These are phyloP conservation scores for Microtus richardsoni DNA, from an alignment of 2,113 vertebrate genomes.

Conservation along the genomic window DNA sequence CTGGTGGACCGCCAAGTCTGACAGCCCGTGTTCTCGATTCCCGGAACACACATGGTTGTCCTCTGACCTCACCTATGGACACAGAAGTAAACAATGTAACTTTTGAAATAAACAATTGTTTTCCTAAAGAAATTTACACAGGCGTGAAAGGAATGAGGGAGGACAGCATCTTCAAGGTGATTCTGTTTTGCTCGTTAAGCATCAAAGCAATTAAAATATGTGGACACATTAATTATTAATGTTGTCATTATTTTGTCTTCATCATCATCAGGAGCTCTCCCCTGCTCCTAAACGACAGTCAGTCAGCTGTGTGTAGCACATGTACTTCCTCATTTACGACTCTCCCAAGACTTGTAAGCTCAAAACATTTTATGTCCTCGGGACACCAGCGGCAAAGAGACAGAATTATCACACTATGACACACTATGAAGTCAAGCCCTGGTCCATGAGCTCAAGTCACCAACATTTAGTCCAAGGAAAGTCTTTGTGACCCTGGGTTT, in stretches of 20 bases:
- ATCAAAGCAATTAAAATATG: neutral
- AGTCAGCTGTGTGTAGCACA: neutral
- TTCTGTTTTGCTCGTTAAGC: neutral
- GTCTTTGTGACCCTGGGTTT: neutral
- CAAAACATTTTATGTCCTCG: neutral
- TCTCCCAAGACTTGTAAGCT: neutral
- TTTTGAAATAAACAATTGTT: neutral
- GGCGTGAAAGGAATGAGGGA: neutral
- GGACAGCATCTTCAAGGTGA: neutral
- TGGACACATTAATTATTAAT: neutral
- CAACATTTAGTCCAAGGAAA: neutral
- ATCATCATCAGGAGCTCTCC: neutral
- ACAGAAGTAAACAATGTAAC: neutral
- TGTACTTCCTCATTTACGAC: neutral
- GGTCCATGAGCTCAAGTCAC: neutral
- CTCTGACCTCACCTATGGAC: neutral
- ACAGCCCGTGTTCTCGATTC: neutral
- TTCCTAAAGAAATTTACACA: neutral
- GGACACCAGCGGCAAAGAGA: neutral
- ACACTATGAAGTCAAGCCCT: rapidly evolving
- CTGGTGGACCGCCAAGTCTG: neutral
- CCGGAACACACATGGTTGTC: neutral
- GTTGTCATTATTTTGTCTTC: too few species aligned
- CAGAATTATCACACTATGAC: neutral
- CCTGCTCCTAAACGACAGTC: too few species aligned